phyloP scores from a whole-genome alignment of 2,797 vertebrate genomes.

The Lindbergichthys nudifrons region DNA sequence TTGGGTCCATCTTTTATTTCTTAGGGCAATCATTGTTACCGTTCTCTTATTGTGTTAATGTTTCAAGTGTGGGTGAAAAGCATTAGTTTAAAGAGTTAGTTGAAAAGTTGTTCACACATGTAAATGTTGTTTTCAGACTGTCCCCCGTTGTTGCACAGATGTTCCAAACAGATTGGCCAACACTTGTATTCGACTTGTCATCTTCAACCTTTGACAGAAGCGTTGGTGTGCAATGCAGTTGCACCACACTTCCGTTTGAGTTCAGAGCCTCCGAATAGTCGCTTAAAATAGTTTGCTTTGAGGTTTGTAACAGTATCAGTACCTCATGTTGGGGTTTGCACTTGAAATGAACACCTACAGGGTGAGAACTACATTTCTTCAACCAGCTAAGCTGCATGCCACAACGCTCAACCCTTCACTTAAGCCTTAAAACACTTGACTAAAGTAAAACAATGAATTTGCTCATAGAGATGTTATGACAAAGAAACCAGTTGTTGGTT shows the following conservation, averaged over 20 bases:
- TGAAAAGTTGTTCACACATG: too few relatives aligned
- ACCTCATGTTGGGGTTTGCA: conserved; percentile 22
- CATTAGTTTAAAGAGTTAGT: too few relatives aligned
- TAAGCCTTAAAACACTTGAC: background rate
- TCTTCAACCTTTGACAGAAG: background rate
- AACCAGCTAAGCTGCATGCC: conserved; percentile 15
- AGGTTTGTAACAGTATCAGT: conserved; percentile 34
- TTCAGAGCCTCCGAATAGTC: background rate
- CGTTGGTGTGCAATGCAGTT: background rate
- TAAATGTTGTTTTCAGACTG: too few relatives aligned
- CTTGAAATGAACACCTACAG: conserved; percentile 36
- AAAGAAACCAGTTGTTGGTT: background rate
- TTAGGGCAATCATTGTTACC: too few relatives aligned
- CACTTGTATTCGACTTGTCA: background rate
- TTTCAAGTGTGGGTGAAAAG: too few relatives aligned
- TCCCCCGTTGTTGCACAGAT: too few relatives aligned
- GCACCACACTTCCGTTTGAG: background rate
- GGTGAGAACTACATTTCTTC: conserved; percentile 20
- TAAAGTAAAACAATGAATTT: background rate
- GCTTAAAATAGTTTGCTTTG: conserved; percentile 1
- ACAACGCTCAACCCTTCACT: background rate
- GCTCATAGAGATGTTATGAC: background rate
- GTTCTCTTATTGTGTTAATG: too few relatives aligned
- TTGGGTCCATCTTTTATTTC: too few relatives aligned
- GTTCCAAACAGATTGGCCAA: background rate